phyloP scores from a whole-genome alignment of 2,888 invertebrate species.

The Macaria notata region DNA sequence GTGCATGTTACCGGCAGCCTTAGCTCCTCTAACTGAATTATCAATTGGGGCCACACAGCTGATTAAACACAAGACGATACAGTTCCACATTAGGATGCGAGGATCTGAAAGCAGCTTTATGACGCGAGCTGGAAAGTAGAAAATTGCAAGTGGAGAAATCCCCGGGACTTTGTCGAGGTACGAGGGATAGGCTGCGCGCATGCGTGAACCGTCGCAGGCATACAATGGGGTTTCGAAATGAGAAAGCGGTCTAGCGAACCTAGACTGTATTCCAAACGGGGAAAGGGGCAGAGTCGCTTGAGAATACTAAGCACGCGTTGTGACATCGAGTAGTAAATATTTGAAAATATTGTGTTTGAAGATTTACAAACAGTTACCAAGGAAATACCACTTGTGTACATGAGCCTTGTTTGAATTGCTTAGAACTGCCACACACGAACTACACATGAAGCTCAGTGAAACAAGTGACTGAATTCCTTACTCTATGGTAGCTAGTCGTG shows the following conservation, averaged over 20 bases:
- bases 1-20: slow-evolving; percentile 59
- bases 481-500: slow-evolving; percentile 2
- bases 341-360: slow-evolving; percentile 59
- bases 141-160: slow-evolving; percentile 51
- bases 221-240: slow-evolving; percentile 52
- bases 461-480: slow-evolving; percentile 2
- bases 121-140: slow-evolving; percentile 34
- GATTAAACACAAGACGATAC: slow-evolving; percentile 67
- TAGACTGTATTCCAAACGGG: slow-evolving; percentile 37
- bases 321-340: slow-evolving; percentile 55
- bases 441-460: slow-evolving; percentile 16
- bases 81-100: slow-evolving; percentile 47
- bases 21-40: slow-evolving; percentile 69
- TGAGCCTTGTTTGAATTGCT: slow-evolving; percentile 32
- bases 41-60: slow-evolving; percentile 75
- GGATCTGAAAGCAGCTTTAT: slow-evolving; percentile 58
- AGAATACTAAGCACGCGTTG: slow-evolving; percentile 48
- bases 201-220: slow-evolving; percentile 53
- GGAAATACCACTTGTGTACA: slow-evolving; percentile 58
- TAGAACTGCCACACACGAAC: slow-evolving; percentile 24
- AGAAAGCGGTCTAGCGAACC: slow-evolving; percentile 30
- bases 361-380: slow-evolving; percentile 61
- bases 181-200: slow-evolving; percentile 60
- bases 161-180: slow-evolving; percentile 52
- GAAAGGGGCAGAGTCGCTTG: slow-evolving; percentile 36